Evolutionary conservation across 2,113 vertebrate genomes (phyloP).

Genomic region (Symphodus melops): DNA sequence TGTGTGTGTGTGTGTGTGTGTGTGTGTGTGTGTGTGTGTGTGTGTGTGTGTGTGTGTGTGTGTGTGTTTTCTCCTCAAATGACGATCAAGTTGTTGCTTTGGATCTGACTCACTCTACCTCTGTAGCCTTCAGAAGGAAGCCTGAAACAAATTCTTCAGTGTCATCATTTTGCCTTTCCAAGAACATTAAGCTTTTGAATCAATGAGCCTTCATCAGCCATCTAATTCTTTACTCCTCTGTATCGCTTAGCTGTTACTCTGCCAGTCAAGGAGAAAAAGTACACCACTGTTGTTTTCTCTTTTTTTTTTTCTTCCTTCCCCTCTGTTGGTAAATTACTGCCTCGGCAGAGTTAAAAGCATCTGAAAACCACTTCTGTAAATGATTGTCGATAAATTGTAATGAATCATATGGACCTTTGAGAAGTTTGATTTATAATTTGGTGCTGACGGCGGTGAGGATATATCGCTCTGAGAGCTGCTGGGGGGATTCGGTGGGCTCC

Average conservation of each 20-base stretch:
- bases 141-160: slow-evolving; percentile 62
- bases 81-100: slow-evolving; percentile 53
- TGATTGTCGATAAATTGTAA: slow-evolving; percentile 82
- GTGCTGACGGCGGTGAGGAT: slow-evolving; percentile 67
- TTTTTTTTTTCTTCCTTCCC: slow-evolving; percentile 20
- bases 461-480: slow-evolving; percentile 70
- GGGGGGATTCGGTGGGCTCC: slow-evolving; percentile 72
- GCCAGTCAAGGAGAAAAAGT: slow-evolving; percentile 68
- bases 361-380: slow-evolving; percentile 82
- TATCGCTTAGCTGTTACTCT: slow-evolving; percentile 65
- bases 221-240: slow-evolving; percentile 73
- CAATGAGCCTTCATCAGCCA: slow-evolving; percentile 74
- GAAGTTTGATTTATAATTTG: slow-evolving; percentile 82
- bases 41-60: no score
- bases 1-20: no score
- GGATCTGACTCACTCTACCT: slow-evolving; percentile 46
- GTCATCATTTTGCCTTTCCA: slow-evolving; percentile 69
- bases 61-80: slow-evolving; percentile 55
- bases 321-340: slow-evolving; percentile 76
- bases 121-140: slow-evolving; percentile 51
- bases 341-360: slow-evolving; percentile 79
- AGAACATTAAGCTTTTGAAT: slow-evolving; percentile 78
- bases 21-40: no score
- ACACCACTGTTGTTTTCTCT: slow-evolving; percentile 63
- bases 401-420: slow-evolving; percentile 78